Conservation (phyloP, 2,888 invertebrate genomes). For the Ptilodon capucinus region DNA sequence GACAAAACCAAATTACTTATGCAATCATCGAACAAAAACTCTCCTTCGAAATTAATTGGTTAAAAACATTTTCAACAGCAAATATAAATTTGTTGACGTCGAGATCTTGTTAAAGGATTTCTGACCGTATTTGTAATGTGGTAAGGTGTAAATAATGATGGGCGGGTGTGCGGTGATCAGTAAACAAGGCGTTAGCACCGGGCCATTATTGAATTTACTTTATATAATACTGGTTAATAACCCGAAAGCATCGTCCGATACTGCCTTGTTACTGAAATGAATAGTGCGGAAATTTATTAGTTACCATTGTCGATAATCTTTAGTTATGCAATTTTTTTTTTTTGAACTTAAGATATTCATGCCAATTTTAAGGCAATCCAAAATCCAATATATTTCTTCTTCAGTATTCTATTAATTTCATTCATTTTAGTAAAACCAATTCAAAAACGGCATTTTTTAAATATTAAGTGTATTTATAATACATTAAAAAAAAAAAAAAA, state of each 20-base stretch:
- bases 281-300: slow-evolving; percentile 41
- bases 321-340: too few relatives aligned
- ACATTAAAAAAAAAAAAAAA: too few relatives aligned
- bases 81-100: slow-evolving; percentile 22
- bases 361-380: too few relatives aligned
- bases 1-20: slow-evolving; percentile 19
- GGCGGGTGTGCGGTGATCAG: slow-evolving; percentile 46
- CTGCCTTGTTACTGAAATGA: slow-evolving; percentile 70
- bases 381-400: too few relatives aligned
- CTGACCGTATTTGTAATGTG: slow-evolving; percentile 22
- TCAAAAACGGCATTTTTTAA: too few relatives aligned
- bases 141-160: slow-evolving; percentile 39
- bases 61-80: slow-evolving; percentile 24
- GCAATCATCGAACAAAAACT: slow-evolving; percentile 14
- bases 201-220: slow-evolving; percentile 82
- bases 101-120: slow-evolving; percentile 31
- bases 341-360: too few relatives aligned
- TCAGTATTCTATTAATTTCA: too few relatives aligned
- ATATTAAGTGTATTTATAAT: too few relatives aligned
- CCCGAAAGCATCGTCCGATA: slow-evolving; percentile 74
- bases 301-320: not conserved
- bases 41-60: slow-evolving; percentile 13
- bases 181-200: slow-evolving; percentile 74
- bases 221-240: slow-evolving; percentile 82
- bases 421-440: too few relatives aligned